These are phyloP conservation scores for Pimpla rufipes DNA, from an alignment of 2,888 invertebrate species.

Conservation along the genomic window DNA sequence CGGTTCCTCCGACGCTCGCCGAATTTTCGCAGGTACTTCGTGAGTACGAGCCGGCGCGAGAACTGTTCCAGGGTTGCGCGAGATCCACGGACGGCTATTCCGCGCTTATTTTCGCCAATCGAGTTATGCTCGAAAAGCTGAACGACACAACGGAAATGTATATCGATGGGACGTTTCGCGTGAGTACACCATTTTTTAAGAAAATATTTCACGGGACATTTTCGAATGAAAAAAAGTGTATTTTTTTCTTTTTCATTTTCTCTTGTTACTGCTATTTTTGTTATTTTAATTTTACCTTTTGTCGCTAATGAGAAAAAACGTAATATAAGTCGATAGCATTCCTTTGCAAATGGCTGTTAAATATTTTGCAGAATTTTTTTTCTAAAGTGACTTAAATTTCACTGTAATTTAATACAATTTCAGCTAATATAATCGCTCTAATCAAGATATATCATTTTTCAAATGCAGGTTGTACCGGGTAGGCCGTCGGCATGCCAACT, in stretches of 20 bases:
- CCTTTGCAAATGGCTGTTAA: too few species aligned
- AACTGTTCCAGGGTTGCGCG: not conserved
- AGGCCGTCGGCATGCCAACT: not conserved
- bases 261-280: not conserved
- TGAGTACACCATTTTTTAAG: constrained; percentile 2
- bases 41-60: constrained; percentile 4
- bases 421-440: too few species aligned
- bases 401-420: too few species aligned
- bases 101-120: not conserved
- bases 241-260: not conserved
- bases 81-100: not conserved
- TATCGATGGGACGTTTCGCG: constrained; percentile 16
- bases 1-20: not conserved
- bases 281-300: not conserved
- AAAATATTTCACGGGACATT: not conserved
- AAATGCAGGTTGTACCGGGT: not conserved
- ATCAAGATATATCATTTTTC: too few species aligned
- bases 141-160: not conserved
- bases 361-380: not conserved
- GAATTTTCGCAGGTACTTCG: not conserved
- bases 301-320: not conserved
- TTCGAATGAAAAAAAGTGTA: not conserved
- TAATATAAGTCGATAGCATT: too few species aligned
- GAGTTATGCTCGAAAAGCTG: not conserved
- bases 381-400: too few species aligned